These are phyloP conservation scores for Serripes groenlandicus DNA, from an alignment of 2,888 invertebrate genomes.

Conservation along the genomic window DNA sequence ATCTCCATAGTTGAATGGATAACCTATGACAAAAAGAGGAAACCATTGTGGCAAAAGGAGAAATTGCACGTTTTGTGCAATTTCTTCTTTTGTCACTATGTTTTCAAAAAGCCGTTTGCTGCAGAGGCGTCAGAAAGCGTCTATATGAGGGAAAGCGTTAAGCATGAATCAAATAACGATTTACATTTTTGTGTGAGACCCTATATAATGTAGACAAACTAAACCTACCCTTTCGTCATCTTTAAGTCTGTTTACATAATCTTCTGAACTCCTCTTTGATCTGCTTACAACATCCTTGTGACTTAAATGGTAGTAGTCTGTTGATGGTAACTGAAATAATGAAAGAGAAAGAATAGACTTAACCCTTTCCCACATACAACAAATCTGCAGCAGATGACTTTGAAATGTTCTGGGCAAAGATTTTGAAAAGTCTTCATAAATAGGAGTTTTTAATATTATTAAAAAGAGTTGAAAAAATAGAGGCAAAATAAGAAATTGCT, in stretches of 20 bases:
- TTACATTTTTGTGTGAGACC: too few relatives aligned
- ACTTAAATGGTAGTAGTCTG: constrained; percentile 60
- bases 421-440: too few relatives aligned
- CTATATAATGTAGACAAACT: too few relatives aligned
- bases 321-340: constrained; percentile 22
- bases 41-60: too few relatives aligned
- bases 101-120: background rate
- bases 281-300: constrained; percentile 73
- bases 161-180: background rate
- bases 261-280: constrained; percentile 80
- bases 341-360: background rate
- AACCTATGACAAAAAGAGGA: too few relatives aligned
- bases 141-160: background rate
- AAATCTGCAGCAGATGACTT: too few relatives aligned
- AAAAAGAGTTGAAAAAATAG: background rate
- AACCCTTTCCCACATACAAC: background rate
- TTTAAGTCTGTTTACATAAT: constrained; percentile 68
- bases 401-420: too few relatives aligned
- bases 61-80: too few relatives aligned
- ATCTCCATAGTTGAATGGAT: too few relatives aligned
- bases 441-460: background rate
- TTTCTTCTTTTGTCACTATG: background rate
- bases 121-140: background rate
- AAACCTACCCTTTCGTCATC: constrained; percentile 54
- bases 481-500: background rate